Evolutionary conservation across 2,797 vertebrate genomes (phyloP).

Genomic region (Pteropus rufus): DNA sequence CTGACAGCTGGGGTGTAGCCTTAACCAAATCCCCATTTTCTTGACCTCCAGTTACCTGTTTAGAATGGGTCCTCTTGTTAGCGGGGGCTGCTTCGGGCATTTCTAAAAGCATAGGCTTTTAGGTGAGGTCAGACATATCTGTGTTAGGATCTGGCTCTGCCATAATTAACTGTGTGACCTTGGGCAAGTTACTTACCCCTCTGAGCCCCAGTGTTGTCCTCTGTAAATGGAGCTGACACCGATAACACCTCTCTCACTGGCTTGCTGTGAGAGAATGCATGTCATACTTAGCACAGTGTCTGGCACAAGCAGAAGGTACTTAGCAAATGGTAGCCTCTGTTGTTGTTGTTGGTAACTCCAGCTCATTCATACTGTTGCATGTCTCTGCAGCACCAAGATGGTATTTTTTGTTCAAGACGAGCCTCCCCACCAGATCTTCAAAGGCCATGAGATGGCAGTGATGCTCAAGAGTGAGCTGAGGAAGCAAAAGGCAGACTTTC

Average conservation of each 20-base stretch:
- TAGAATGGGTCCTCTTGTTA: not conserved
- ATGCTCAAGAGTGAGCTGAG: conserved; percentile 90
- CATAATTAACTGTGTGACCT: conserved; percentile 53
- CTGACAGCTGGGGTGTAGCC: not conserved
- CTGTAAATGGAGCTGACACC: not conserved
- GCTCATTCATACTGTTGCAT: conserved; percentile 19
- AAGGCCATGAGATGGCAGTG: conserved; percentile 91
- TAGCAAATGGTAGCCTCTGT: not conserved
- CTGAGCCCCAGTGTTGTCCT: not conserved
- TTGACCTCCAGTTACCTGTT: not conserved
- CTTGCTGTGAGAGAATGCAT: not conserved
- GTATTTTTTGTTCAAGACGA: conserved; percentile 95
- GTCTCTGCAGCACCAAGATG: conserved; percentile 91
- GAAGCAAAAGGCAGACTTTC: conserved; percentile 96
- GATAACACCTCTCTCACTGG: not conserved
- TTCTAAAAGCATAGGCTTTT: not conserved
- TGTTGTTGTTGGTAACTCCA: accelerated
- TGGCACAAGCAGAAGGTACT: not conserved
- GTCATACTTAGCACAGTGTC: not conserved
- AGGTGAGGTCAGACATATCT: not conserved
- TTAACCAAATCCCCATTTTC: not conserved
- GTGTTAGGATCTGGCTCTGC: conserved; percentile 44
- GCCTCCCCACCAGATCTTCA: conserved; percentile 92
- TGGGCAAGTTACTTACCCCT: conserved; percentile 39
- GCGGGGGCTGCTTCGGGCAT: not conserved